A percentile compares a stretch with the other conserved stretches of the same genome.
Evolutionary conservation across 2,888 invertebrate genomes (phyloP).

Genomic region (Drosophila anomalata): DNA sequence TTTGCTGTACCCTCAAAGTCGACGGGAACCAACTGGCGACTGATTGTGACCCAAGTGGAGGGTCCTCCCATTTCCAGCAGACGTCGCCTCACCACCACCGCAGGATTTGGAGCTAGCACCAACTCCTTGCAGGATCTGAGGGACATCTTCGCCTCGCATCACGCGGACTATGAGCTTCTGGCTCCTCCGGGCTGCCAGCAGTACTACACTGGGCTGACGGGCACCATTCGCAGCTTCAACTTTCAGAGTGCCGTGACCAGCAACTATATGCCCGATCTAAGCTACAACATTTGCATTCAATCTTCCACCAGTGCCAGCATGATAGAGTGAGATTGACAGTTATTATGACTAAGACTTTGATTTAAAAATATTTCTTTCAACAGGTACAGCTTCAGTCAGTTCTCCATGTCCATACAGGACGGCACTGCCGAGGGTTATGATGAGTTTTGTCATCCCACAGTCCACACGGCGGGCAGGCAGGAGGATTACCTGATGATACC

Average conservation of each 20-base stretch:
- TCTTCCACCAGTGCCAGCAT: conserved; percentile 66
- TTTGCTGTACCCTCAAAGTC: conserved; percentile 84
- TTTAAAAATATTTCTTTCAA: neutral
- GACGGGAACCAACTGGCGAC: conserved; percentile 84
- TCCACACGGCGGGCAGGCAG: conserved; percentile 83
- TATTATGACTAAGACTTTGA: neutral
- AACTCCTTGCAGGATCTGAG: conserved; percentile 77
- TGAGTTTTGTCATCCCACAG: conserved; percentile 85
- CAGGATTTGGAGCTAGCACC: conserved; percentile 46
- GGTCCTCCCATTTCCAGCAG: conserved; percentile 80
- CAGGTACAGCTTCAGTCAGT: conserved; percentile 71
- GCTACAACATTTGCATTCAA: conserved; percentile 88
- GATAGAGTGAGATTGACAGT: conserved; percentile 70
- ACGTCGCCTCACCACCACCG: conserved; percentile 38
- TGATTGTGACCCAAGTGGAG: conserved; percentile 87
- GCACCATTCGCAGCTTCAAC: conserved; percentile 86
- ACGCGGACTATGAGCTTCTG: conserved; percentile 77
- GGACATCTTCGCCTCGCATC: conserved; percentile 72
- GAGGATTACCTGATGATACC: conserved; percentile 86
- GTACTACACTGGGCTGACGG: conserved; percentile 86
- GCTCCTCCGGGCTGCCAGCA: conserved; percentile 88
- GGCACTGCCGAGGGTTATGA: conserved; percentile 80
- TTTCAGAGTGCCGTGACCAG: conserved; percentile 84
- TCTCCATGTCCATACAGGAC: conserved; percentile 69
- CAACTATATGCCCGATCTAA: conserved; percentile 85